Base-by-base conservation (phyloP, 2,113 vertebrate species). In the Noturus placidus region DNA sequence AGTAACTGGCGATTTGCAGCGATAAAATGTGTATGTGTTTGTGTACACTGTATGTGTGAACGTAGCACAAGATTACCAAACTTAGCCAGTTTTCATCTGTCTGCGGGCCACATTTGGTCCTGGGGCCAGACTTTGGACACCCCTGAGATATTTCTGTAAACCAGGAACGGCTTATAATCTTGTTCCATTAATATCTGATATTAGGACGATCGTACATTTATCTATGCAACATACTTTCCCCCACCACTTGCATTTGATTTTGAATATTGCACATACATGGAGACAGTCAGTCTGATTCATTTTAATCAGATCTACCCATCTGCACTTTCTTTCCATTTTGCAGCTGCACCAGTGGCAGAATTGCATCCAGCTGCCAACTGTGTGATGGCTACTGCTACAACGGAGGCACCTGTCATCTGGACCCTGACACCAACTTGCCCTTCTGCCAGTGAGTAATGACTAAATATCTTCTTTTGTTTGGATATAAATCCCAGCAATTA, bases 301-400 rank as follows among this genome's bases (percentile, higher is more conserved):
- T 59, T 87, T 25, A 59, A 61, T 61, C 78, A 25, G 30, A 67
- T 56, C 56, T 52, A 17, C 9, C 70, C 46, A 42, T 85, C 83
- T 83, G 76, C 74, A 80, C 15, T 69, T 67, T 33, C 86, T 91
- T 88, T 92, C 89, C 84, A 87, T 42, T 79, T 86, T 92, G 78
- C 94, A 99, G 98, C 93, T 99, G 98, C 93, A 98, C 96, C 90
- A 99, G 98, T 91, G 98, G 98, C 91, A 97, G 98, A 94, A 96
- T 99, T 88, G 97, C 98, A 84, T 96, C 97, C 30, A 98, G 97
- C 92, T 99, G 98, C 93, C 97, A 99, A 92, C 94, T 99, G 89
- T 99, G 98, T 96, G 98, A 99, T 82, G 98, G 98, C 87, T 99
- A 97, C 96, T 99, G 98, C 92, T 99, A 99, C 94, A 99, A 99